phyloP scores from a whole-genome alignment of 2,888 invertebrate species.

The Sminthurides aquaticus region DNA sequence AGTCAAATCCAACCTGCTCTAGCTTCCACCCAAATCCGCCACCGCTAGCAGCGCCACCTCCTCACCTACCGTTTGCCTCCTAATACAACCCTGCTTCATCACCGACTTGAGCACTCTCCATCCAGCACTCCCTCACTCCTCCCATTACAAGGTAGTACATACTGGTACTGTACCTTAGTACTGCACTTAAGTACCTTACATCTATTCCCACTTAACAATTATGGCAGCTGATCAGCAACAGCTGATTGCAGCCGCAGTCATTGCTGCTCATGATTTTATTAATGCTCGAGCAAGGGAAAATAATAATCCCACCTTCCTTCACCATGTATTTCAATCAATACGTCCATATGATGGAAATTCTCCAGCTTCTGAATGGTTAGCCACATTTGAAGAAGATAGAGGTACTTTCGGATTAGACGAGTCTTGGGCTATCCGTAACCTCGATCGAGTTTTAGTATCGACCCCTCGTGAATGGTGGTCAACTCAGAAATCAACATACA shows the following conservation, averaged over 20 bases:
- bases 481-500: neutral
- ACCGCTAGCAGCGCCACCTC: too few relatives aligned
- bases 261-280: neutral
- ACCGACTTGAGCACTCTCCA: too few relatives aligned
- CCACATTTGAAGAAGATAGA: neutral
- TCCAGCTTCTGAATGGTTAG: neutral
- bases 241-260: neutral
- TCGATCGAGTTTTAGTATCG: neutral
- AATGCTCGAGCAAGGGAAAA: neutral
- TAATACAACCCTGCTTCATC: too few relatives aligned
- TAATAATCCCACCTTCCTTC: neutral
- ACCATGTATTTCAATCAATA: neutral
- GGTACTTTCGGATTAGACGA: neutral
- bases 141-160: too few relatives aligned
- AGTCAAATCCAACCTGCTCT: too few relatives aligned
- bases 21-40: too few relatives aligned
- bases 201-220: too few relatives aligned
- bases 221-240: too few relatives aligned
- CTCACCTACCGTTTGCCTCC: too few relatives aligned
- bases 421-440: neutral
- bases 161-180: too few relatives aligned
- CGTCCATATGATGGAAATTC: neutral
- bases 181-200: too few relatives aligned
- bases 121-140: too few relatives aligned
- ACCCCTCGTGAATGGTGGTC: neutral